These are phyloP conservation scores for Zosterops lateralis DNA, from an alignment of 2,113 vertebrate species.

Conservation along the genomic window DNA sequence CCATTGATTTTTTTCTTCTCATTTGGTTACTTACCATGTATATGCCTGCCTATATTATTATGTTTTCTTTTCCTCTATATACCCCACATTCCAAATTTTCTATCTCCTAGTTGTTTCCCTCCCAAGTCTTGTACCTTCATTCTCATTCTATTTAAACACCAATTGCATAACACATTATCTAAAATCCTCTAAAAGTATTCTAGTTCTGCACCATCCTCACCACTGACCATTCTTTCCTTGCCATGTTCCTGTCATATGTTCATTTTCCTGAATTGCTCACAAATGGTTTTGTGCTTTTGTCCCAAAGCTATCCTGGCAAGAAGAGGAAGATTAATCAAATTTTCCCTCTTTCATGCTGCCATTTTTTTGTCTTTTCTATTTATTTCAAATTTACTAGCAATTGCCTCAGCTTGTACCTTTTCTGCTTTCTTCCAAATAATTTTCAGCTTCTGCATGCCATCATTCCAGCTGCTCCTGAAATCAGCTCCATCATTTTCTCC, in stretches of 20 bases:
- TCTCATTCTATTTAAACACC: not conserved
- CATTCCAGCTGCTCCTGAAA: not conserved
- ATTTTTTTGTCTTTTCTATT: not conserved
- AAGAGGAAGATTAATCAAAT: not conserved
- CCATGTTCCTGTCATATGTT: not conserved
- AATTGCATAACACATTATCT: not conserved
- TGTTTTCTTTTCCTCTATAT: not conserved
- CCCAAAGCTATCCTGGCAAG: not conserved
- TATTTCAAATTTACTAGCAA: not conserved
- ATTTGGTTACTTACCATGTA: not conserved
- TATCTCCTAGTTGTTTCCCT: not conserved
- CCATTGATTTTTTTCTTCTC: not conserved
- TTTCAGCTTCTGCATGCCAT: not conserved
- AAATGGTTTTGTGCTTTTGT: not conserved
- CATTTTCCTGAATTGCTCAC: not conserved
- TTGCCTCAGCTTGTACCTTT: not conserved
- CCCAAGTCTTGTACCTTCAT: not conserved
- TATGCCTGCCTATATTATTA: not conserved
- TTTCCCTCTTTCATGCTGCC: not conserved
- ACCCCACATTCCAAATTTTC: not conserved
- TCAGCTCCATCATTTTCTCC: not conserved
- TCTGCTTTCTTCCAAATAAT: not conserved
- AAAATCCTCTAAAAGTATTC: not conserved
- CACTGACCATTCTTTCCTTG: not conserved
- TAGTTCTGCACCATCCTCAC: not conserved